Conservation (phyloP, 2,797 vertebrate species). For the Clarias pachynema region DNA sequence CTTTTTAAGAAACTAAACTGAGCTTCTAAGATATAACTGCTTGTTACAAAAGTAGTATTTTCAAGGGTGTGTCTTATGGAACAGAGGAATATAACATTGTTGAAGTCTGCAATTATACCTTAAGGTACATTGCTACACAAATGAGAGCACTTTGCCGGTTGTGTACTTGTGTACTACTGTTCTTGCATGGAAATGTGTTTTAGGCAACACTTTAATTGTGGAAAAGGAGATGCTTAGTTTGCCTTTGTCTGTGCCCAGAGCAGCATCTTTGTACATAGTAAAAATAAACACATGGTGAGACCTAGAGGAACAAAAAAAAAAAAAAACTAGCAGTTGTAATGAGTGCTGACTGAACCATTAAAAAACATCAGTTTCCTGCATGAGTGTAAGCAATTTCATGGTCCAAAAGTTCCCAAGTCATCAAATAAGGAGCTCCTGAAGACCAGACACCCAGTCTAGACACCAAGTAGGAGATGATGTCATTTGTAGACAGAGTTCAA, state of each 20-base stretch:
- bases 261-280: neutral
- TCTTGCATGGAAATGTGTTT: neutral
- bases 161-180: neutral
- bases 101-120: neutral
- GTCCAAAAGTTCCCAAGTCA: slow-evolving; percentile 14
- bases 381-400: slow-evolving; percentile 25
- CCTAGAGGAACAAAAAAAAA: neutral
- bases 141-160: neutral
- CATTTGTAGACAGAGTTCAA: slow-evolving; percentile 18
- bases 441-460: slow-evolving; percentile 24
- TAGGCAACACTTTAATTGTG: neutral
- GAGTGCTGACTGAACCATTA: slow-evolving; percentile 1
- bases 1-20: neutral
- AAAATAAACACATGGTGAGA: slow-evolving; percentile 4
- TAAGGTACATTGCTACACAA: neutral
- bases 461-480: slow-evolving; percentile 30
- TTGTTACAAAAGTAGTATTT: neutral
- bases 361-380: neutral
- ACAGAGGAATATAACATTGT: neutral
- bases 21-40: neutral
- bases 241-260: neutral
- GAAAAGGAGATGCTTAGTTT: slow-evolving; percentile 1
- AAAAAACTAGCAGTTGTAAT: neutral
- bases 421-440: slow-evolving; percentile 18
- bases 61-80: neutral